Evolutionary conservation across 2,113 vertebrate genomes (phyloP), one percentile per base, ranked within the genome.

Genomic region (Hippocampus zosterae): DNA sequence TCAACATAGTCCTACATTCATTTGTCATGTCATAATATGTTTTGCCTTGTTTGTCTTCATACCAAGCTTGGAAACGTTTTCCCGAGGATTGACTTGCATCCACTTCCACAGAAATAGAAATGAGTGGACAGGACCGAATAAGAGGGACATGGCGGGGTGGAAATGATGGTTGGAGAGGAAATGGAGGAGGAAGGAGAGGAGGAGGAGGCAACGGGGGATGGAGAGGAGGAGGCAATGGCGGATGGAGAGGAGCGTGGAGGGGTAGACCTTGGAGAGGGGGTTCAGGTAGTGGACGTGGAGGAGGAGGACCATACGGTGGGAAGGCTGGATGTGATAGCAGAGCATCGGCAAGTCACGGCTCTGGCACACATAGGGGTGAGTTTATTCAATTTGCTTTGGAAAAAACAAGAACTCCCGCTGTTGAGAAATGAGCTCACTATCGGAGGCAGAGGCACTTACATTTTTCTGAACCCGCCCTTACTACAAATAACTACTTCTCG

Each of bases 101-200:
- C 7, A 50, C 46, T 37, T 37, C 33, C 33, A 37, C 33, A 37
- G 33, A 37, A 37, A 37, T 6, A 75, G 71, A 5, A 8, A 92
- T 93, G 91, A 92, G 80, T 74, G 74, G 75, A 73, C 78, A 74
- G 21, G 78, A 68, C 40, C 53, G 79, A 29, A 84, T 87, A 18
- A 83, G 88, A 73, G 92, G 90, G 0, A 78, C 81, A 1, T 72
- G 84, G 82, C 89, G 81, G 21, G 92, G 87, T 10, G 78, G 92
- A 42, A 80, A 90, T 74, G 82, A 81, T 37, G 77, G 78, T 50
- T 5, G 65, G 4, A 8, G 71, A 44, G 68, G 83, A 7, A 29
- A 77, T n/a, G 90, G 90, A 6, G 83, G 91, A 33, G 66, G 66
- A 41, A 56, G 66, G n/a, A 88, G 88, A 75, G 78, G 41, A 70